Evolutionary conservation across 2,113 vertebrate genomes (phyloP), one percentile per base, ranked within the genome.

Genomic region (Sander vitreus): DNA sequence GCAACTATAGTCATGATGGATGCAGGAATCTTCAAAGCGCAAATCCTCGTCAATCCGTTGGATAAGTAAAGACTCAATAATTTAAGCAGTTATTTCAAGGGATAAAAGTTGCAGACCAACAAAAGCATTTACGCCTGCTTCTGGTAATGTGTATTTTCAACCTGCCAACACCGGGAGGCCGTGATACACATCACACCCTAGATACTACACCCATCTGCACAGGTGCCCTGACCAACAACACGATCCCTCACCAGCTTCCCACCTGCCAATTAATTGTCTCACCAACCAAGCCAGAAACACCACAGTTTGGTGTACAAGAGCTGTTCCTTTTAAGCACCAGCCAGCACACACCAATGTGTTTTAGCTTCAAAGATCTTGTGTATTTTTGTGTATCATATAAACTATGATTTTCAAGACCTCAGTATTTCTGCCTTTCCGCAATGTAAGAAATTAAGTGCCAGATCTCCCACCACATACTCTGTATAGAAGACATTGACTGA

Each of bases 11-110:
- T 57, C 18, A 53, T 83, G 78, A 78, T 43, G 66, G 72, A 86
- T 79, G 53, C 45, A 68, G 60, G 71, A 50, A 77, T 62, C 65
- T 80, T 87, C 79, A 78, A 81, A 84, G 78, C 19, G 6, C 55
- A 81, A 90, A 59, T 76, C 84, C 51, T 27, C 15, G 3, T 72
- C 59, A 69, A 73, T 48, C 66, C 72, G 63, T 36, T 59, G 21
- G 66, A 78, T 84, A 65, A 69, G 25, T 39, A 58, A 36, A 59
- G 6, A 59, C 23, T 70, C 45, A 65, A 74, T 69, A 81, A 39
- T 82, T 74, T 51, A 73, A 74, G 43, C 9, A 39, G 39, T 51
- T 59, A 50, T 33, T 70, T 59, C 18, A 30, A 43, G 30, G 64
- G 27, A 30, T 33, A 14, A 59, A 51, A 33, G 51, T 59, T 65